Evolutionary conservation across 2,113 vertebrate genomes (phyloP).

Genomic region (Pterophyllum scalare): DNA sequence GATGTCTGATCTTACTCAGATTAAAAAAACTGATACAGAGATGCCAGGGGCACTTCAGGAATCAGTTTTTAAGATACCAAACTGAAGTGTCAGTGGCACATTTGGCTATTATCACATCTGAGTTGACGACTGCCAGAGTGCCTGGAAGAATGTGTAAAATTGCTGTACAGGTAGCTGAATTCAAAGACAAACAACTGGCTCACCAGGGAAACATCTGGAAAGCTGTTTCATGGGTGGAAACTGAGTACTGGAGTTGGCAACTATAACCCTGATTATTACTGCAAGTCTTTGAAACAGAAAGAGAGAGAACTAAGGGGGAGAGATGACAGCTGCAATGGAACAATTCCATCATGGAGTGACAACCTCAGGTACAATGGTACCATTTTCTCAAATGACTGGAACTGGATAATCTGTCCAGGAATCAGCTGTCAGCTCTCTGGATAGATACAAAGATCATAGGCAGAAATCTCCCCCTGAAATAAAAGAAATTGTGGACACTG

Average conservation of each 20-base stretch:
- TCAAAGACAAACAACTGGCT: constrained; percentile 47
- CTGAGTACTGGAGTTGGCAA: constrained; percentile 42
- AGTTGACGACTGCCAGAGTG: constrained; percentile 53
- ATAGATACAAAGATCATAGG: constrained; percentile 11
- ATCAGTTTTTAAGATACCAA: not conserved
- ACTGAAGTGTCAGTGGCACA: constrained; percentile 21
- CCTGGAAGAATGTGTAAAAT: constrained; percentile 20
- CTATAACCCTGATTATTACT: constrained; percentile 27
- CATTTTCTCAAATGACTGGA: constrained; percentile 67
- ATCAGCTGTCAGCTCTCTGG: constrained; percentile 27
- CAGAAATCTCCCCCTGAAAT: not conserved
- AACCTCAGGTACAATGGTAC: not conserved
- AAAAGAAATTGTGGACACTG: constrained; percentile 18
- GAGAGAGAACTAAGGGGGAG: constrained; percentile 15
- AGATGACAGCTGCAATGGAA: not conserved
- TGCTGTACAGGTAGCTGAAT: constrained; percentile 15
- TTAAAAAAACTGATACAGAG: constrained; percentile 40
- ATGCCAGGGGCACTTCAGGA: constrained; percentile 26
- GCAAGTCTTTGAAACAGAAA: constrained; percentile 20
- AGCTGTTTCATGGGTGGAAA: constrained; percentile 54
- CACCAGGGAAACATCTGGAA: constrained; percentile 51
- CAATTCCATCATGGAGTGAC: constrained; percentile 22
- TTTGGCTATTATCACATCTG: constrained; percentile 29
- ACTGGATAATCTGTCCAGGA: constrained; percentile 32
- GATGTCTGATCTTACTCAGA: constrained; percentile 11